Base-by-base conservation (phyloP, 2,888 invertebrate species). In the Meghimatium bilineatum region DNA sequence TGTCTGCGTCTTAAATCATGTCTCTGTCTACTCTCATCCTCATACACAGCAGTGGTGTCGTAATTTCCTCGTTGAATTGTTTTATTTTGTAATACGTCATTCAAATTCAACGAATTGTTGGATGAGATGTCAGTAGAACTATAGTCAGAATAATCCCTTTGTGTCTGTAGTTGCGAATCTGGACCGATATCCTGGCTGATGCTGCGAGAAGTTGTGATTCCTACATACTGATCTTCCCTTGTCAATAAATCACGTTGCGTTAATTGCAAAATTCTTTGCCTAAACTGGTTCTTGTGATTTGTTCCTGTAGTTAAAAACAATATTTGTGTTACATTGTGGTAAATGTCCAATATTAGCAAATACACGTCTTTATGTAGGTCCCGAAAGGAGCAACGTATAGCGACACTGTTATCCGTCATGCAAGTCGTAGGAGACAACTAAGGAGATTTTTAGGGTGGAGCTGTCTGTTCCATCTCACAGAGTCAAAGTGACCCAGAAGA, bases 1-100 rank as follows among this genome's bases (percentile, higher is more conserved):
- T 83, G 66, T 38, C 38, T 66, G 44, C 79, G 72, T 32, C 76
- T 60, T 66, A 49, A 17, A 12, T 72, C 72, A 29, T 44, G 44
- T 36, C 72, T 44, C 3, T 49, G 6, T n/a, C 49, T 44, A 14
- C 49, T 29, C 74, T 80, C 74, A 29, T 80, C 56, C 32, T 72
- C 78, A 66, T 78, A 66, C 77, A 26, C 23, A 17, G 67, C 56
- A 8, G 2, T 34, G 26, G 75, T 56, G 23, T 23, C 6, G 26
- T 10, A 56, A 34, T 14, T 75, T 32, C 34, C 34, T 29, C 12
- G 56, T 23, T 75, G 75, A 6, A 20, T 52, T 10, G 75, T n/a
- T 49, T 72, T 44, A 14, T 72, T 49, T 49, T 72, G 44, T 34
- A 72, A 29, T 49, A 29, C 17, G 12, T 29, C 29, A 5, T 29